Evolutionary conservation across 2,797 vertebrate species (phyloP).

Genomic region (Chaenodraco wilsoni): DNA sequence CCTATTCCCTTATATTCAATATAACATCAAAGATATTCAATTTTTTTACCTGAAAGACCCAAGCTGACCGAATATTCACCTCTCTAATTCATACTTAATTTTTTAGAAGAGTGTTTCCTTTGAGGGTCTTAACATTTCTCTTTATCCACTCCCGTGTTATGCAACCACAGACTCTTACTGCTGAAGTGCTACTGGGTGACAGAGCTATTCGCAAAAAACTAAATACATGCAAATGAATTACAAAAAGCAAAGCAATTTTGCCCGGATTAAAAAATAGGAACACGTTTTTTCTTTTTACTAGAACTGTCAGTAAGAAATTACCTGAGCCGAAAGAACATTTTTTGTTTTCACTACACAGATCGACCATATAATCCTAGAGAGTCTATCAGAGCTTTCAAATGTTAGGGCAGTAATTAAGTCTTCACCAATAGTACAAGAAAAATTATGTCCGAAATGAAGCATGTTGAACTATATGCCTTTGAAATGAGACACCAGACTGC

Average conservation of each 20-base stretch:
- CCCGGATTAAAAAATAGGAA: background rate
- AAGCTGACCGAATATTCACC: no score
- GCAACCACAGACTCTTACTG: constrained; percentile 4
- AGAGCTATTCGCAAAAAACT: constrained; percentile 11
- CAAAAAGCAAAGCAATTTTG: background rate
- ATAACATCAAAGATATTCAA: background rate
- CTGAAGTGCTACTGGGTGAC: constrained; percentile 10
- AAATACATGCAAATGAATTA: constrained; percentile 25
- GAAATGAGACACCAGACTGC: constrained; percentile 29
- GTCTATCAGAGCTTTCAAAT: background rate
- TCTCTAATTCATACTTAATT: background rate
- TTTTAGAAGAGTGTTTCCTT: constrained; percentile 1
- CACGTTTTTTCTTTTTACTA: background rate
- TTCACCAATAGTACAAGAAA: background rate
- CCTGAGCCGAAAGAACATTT: background rate
- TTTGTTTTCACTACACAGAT: background rate
- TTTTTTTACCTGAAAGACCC: background rate
- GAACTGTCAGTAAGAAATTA: background rate
- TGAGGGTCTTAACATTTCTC: background rate
- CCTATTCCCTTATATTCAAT: no score
- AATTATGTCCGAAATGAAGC: background rate
- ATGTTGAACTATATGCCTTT: background rate
- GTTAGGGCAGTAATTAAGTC: background rate
- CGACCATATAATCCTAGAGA: no score
- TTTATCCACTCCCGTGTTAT: constrained; percentile 25